Base-by-base conservation (phyloP, 2,797 vertebrate genomes). In the Pagetopsis macropterus region DNA sequence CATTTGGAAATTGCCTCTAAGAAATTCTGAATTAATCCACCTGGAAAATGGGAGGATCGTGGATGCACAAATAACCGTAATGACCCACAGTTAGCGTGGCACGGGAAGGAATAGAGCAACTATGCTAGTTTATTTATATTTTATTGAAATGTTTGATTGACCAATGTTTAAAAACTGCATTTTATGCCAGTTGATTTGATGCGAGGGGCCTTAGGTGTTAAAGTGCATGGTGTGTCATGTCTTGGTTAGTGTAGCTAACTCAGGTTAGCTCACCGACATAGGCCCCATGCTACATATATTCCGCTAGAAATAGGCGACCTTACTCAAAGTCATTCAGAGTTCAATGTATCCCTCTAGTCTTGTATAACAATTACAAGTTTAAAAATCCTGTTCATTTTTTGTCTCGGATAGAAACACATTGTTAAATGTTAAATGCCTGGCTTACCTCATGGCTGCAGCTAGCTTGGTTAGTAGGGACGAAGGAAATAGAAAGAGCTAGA, bases 391-490 rank as follows among this genome's bases (percentile, higher is more conserved):
- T 1, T 0, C 2, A 12, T 3, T 1, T 0, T 15, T 8, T 21
- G 5, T 0, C 3, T 2, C 0, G 5, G 10, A 13, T 14, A 72
- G 41, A 78, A 48, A 3, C 1, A 6, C 1, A 10, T 1, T 57
- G 54, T 70, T 77, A 50, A 8, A 58, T 43, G 2, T 15, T 3
- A 15, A 17, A 55, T 6, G 13, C 33, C 3, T 45, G 9, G 1
- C 82, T 87, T 50, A 93, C 92, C 91, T 93, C 91, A 91, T 91
- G 85, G 78, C 84, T 91, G 77, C 84, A 4, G 54, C 14, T 87
- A 78, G 84, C 77, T 87, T 61, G 62, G 49, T 1, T 7, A 37
- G 33, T 37, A 45, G 45, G 79, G 9, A 68, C 58, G 63, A 17
- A 70, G 74, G 84, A 82, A 89, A 71, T 69, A 54, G 83, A 71